phyloP scores from a whole-genome alignment of 2,888 invertebrate genomes.

The Podotricha telesiphe region DNA sequence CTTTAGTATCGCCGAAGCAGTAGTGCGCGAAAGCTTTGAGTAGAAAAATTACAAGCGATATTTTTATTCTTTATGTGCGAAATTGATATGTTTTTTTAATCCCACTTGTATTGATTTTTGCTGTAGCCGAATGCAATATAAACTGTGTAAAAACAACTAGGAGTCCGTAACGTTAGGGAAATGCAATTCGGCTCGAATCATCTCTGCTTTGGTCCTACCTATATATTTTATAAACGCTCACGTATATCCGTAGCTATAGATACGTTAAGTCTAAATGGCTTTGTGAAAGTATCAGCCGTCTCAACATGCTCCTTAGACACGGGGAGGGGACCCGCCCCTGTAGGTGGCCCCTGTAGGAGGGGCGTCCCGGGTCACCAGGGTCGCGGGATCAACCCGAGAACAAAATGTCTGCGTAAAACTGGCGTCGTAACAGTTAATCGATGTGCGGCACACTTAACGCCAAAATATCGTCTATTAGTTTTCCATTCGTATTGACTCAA shows the following conservation, averaged over 20 bases:
- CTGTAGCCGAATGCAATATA: not conserved
- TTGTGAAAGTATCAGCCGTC: constrained; percentile 64
- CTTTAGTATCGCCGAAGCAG: not conserved
- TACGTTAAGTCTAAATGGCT: constrained; percentile 54
- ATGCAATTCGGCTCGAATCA: constrained; percentile 48
- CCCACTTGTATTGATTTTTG: not conserved
- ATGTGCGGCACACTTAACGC: constrained; percentile 27
- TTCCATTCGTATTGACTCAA: not conserved
- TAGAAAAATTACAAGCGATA: too few species aligned
- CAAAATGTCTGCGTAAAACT: constrained; percentile 64
- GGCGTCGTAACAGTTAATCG: constrained; percentile 53
- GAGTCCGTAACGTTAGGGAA: not conserved
- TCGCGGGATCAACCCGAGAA: constrained; percentile 60
- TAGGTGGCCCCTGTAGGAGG: constrained; percentile 61
- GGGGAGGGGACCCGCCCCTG: constrained; percentile 64
- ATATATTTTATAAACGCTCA: constrained; percentile 41
- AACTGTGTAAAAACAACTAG: not conserved
- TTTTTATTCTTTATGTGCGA: too few species aligned
- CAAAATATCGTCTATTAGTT: constrained; percentile 13
- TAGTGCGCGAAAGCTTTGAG: not conserved
- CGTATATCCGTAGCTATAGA: constrained; percentile 47
- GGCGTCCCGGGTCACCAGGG: constrained; percentile 64
- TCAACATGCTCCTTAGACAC: constrained; percentile 52
- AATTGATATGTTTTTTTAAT: too few species aligned
- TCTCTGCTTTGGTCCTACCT: constrained; percentile 9